These are phyloP conservation scores for Athene noctua DNA, from an alignment of 2,113 vertebrate genomes.

Conservation along the genomic window DNA sequence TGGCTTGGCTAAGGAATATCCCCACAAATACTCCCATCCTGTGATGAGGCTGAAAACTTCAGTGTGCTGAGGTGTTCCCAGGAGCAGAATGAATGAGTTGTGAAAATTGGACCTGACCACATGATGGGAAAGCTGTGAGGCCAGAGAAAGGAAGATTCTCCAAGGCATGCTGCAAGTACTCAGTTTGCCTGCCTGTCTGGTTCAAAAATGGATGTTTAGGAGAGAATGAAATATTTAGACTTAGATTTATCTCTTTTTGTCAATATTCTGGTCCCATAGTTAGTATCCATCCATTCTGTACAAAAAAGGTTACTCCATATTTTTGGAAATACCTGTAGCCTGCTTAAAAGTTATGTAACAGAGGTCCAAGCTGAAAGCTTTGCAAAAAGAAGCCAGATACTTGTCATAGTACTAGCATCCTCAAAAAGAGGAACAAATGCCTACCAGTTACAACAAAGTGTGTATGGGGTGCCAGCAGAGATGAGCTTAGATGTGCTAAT, in stretches of 20 bases:
- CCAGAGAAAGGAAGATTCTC: not conserved
- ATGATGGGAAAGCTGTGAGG: not conserved
- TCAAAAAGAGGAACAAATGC: not conserved
- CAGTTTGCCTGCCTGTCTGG: not conserved
- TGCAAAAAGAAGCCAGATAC: not conserved
- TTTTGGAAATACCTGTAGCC: not conserved
- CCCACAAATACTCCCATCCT: not conserved
- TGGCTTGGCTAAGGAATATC: not conserved
- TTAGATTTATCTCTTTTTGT: not conserved
- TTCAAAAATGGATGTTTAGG: not conserved
- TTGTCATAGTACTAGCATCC: no score
- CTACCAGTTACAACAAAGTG: not conserved
- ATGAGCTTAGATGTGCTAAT: not conserved
- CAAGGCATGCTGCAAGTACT: not conserved
- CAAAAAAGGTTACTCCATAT: not conserved
- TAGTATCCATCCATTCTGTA: no score
- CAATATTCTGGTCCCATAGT: not conserved
- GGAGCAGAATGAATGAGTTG: not conserved
- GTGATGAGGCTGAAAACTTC: not conserved
- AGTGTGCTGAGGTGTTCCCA: not conserved
- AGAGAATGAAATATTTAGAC: not conserved
- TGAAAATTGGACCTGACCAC: rapidly evolving
- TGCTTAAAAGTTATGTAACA: not conserved
- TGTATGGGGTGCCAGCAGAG: not conserved
- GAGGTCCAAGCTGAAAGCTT: not conserved